Conservation (phyloP, 2,888 invertebrate genomes). For the Bombylius discolor region DNA sequence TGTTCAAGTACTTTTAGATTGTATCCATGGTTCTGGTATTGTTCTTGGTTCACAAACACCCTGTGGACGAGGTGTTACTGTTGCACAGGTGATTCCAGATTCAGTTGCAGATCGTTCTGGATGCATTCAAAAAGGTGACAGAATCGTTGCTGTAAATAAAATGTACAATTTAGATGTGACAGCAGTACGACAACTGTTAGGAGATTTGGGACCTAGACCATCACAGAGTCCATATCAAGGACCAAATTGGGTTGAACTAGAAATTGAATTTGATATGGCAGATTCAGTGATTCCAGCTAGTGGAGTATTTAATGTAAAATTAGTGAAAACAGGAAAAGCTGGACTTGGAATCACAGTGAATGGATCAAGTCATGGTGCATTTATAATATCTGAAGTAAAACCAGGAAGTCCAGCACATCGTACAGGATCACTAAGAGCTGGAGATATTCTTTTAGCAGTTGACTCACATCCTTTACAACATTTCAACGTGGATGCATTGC, state of each 20-base stretch:
- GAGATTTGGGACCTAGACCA: conserved; percentile 23
- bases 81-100: conserved; percentile 30
- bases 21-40: conserved; percentile 35
- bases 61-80: conserved; percentile 30
- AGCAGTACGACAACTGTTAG: conserved; percentile 40
- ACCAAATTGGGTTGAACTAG: conserved; percentile 57
- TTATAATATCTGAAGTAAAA: conserved; percentile 78
- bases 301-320: conserved; percentile 80
- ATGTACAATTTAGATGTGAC: conserved; percentile 51
- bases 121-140: conserved; percentile 65
- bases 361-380: conserved; percentile 45
- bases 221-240: conserved; percentile 35
- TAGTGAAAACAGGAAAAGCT: conserved; percentile 57
- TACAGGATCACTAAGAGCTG: conserved; percentile 73
- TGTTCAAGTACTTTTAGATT: conserved; percentile 35
- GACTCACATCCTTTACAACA: conserved; percentile 64
- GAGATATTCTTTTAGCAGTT: conserved; percentile 76
- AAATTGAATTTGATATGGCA: conserved; percentile 81
- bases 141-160: conserved; percentile 74
- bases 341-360: conserved; percentile 86
- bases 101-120: conserved; percentile 48
- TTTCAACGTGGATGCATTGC: conserved; percentile 33
- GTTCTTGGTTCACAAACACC: conserved; percentile 25
- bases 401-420: conserved; percentile 84
- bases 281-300: conserved; percentile 83